Evolutionary conservation across 2,113 vertebrate species (phyloP).

Genomic region (Tachycineta bicolor): DNA sequence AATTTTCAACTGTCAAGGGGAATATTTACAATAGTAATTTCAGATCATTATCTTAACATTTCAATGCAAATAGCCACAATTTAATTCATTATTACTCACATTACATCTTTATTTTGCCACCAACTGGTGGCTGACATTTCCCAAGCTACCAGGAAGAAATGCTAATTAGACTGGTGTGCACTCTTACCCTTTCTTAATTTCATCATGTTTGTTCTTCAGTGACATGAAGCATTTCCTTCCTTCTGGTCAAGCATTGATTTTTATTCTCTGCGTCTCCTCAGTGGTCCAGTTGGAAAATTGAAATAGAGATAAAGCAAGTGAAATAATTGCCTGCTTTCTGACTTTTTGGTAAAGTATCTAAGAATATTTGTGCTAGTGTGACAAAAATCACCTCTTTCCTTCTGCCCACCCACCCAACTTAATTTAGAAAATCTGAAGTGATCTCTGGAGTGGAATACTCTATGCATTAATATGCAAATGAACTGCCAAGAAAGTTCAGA

Average conservation of each 20-base stretch:
- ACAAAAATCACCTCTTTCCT: conserved; percentile 60
- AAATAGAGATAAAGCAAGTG: not conserved
- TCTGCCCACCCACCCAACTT: conserved; percentile 64
- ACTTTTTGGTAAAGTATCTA: not conserved
- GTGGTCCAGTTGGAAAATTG: not conserved
- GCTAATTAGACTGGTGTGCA: conserved; percentile 79
- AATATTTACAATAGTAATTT: conserved; percentile 83
- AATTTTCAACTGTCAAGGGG: conserved; percentile 81
- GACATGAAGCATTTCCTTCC: conserved; percentile 29
- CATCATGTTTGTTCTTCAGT: conserved; percentile 45
- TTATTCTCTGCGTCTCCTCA: not conserved
- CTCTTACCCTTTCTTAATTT: conserved; percentile 77
- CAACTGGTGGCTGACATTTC: conserved; percentile 85
- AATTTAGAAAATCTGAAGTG: conserved; percentile 75
- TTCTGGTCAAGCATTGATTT: conserved; percentile 45
- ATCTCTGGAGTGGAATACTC: conserved; percentile 75
- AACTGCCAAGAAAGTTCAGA: conserved; percentile 76
- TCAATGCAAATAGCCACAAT: conserved; percentile 83
- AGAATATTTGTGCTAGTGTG: conserved; percentile 2
- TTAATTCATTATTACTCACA: conserved; percentile 83
- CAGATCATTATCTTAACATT: conserved; percentile 83
- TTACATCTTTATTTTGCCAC: conserved; percentile 84
- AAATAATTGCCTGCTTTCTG: conserved; percentile 2
- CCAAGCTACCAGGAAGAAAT: conserved; percentile 78
- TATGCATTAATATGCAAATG: conserved; percentile 77